These are phyloP conservation scores for Xyrauchen texanus DNA, from an alignment of 2,113 vertebrate genomes.

Conservation along the genomic window DNA sequence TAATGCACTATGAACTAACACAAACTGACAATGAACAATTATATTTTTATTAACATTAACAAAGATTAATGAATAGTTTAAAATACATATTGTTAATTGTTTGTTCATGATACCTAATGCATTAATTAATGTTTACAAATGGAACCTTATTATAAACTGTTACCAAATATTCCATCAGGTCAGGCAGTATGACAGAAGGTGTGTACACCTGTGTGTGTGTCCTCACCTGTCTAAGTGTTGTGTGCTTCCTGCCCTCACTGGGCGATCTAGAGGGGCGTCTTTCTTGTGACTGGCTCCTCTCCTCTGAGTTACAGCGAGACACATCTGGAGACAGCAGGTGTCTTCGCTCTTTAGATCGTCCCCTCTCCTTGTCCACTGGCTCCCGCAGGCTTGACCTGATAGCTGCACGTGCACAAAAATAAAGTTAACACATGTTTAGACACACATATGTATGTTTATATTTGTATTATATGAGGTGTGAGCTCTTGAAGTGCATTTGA, in stretches of 20 bases:
- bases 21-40: too few species aligned
- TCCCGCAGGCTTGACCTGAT: constrained; percentile 83
- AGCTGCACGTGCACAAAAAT: constrained; percentile 67
- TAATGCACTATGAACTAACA: too few species aligned
- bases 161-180: too few species aligned
- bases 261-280: constrained; percentile 83
- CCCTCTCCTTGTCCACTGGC: constrained; percentile 84
- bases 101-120: too few species aligned
- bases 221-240: constrained; percentile 7
- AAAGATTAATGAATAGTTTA: too few species aligned
- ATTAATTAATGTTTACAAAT: too few species aligned
- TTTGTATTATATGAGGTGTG: too few species aligned
- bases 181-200: background rate
- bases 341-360: constrained; percentile 92
- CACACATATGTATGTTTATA: background rate
- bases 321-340: constrained; percentile 93
- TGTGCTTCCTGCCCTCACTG: constrained; percentile 55
- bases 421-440: background rate
- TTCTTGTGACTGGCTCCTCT: constrained; percentile 84
- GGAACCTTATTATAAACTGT: too few species aligned
- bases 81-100: too few species aligned
- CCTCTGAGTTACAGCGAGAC: constrained; percentile 94
- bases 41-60: too few species aligned
- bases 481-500: too few species aligned
- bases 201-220: constrained; percentile 11